phyloP scores from a whole-genome alignment of 2,888 invertebrate genomes.

The Metellina segmentata region DNA sequence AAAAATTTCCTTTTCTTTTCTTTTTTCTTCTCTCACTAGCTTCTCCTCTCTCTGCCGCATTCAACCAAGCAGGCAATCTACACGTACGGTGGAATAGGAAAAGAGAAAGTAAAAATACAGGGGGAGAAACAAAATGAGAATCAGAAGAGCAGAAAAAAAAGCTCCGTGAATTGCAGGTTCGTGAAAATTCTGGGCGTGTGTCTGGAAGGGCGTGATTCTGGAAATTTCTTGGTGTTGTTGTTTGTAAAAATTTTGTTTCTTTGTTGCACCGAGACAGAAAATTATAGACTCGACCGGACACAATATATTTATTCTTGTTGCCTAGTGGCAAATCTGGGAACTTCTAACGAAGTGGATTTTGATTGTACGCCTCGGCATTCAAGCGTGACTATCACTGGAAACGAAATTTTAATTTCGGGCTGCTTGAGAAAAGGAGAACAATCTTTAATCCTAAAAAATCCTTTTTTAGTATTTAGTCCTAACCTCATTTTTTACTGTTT shows the following conservation, averaged over 20 bases:
- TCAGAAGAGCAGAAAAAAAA: not conserved
- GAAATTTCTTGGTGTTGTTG: conserved; percentile 50
- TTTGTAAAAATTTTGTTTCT: conserved; percentile 55
- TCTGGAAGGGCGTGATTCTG: conserved; percentile 17
- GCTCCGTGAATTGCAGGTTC: conserved; percentile 49
- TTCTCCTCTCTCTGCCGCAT: not conserved
- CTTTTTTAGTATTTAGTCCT: too few species aligned
- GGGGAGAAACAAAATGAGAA: not conserved
- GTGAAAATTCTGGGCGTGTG: conserved; percentile 52
- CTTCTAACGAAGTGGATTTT: not conserved
- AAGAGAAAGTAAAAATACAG: not conserved
- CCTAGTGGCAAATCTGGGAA: conserved; percentile 3
- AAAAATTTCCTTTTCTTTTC: conserved; percentile 31
- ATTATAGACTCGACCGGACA: conserved; percentile 38
- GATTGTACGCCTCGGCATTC: not conserved
- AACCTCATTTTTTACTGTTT: too few species aligned
- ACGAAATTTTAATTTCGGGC: not conserved
- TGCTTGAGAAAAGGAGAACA: too few species aligned
- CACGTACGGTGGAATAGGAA: conserved; percentile 12
- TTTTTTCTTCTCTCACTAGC: conserved; percentile 4
- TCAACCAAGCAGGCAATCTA: conserved; percentile 24
- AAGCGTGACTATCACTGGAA: not conserved
- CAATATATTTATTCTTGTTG: conserved; percentile 54
- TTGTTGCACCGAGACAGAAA: conserved; percentile 40
- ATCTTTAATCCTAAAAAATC: too few species aligned